Conservation (phyloP, 2,888 invertebrate genomes). For the Schrankia costaestrigalis region DNA sequence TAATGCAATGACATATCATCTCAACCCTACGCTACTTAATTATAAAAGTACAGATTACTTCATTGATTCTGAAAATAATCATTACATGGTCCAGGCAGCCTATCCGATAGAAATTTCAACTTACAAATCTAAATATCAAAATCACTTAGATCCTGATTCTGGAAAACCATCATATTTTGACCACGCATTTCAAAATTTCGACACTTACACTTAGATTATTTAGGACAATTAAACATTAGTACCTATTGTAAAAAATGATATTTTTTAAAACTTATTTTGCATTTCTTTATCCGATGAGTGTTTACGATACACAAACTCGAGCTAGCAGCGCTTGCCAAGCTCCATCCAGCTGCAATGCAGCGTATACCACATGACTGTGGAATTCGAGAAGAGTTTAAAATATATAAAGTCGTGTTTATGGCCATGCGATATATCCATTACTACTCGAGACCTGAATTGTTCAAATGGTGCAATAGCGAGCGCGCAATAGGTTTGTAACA, state of each 20-base stretch:
- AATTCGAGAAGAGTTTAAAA: no score
- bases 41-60: slow-evolving; percentile 31
- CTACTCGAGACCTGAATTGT: background rate
- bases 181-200: slow-evolving; percentile 47
- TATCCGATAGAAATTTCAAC: slow-evolving; percentile 27
- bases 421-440: background rate
- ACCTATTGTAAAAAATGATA: background rate
- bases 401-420: no score
- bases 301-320: slow-evolving; percentile 34
- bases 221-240: no score
- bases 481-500: slow-evolving; percentile 29
- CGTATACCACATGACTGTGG: slow-evolving; percentile 37
- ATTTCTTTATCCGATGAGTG: slow-evolving; percentile 35
- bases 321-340: slow-evolving; percentile 33
- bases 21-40: slow-evolving; percentile 23
- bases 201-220: no score
- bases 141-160: slow-evolving; percentile 14
- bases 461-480: slow-evolving; percentile 5
- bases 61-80: slow-evolving; percentile 17
- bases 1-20: slow-evolving; percentile 2
- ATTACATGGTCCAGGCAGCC: slow-evolving; percentile 21
- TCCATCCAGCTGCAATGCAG: slow-evolving; percentile 39
- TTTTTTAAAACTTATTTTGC: slow-evolving; percentile 17
- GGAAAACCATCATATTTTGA: slow-evolving; percentile 49
- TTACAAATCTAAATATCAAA: slow-evolving; percentile 13